Percentiles rank a stretch among this genome's conserved stretches.
Conservation (phyloP, 2,113 vertebrate species). For the Alosa alosa region DNA sequence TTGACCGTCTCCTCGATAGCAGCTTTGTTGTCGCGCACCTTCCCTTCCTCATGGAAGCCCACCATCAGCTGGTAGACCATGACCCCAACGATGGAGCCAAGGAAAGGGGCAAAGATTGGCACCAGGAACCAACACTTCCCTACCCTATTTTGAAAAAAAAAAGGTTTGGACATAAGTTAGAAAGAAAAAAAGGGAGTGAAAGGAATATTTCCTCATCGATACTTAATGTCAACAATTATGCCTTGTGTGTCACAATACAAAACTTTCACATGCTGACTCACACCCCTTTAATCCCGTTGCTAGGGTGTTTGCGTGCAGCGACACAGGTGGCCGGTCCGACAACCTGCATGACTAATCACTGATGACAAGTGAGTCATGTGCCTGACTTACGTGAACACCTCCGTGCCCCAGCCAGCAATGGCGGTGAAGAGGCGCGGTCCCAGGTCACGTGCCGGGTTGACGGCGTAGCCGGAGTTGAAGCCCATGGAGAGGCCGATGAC, state of each 20-base stretch:
- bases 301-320: neutral
- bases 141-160: conserved; percentile 56
- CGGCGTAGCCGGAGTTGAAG: conserved; percentile 96
- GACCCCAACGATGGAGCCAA: conserved; percentile 82
- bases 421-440: conserved; percentile 93
- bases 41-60: conserved; percentile 83
- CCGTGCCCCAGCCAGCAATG: conserved; percentile 85
- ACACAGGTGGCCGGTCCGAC: neutral
- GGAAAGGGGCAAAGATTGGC: conserved; percentile 84
- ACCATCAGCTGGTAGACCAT: conserved; percentile 90
- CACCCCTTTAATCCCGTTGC: neutral
- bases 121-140: conserved; percentile 88
- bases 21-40: conserved; percentile 62
- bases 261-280: neutral
- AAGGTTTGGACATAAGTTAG: neutral
- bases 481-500: conserved; percentile 97
- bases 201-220: neutral
- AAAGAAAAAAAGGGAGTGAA: neutral
- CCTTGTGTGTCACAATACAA: neutral
- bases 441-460: conserved; percentile 94
- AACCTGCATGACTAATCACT: neutral
- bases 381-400: conserved; percentile 88
- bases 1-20: conserved; percentile 66
- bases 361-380: neutral
- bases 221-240: neutral